Conservation (phyloP, 2,797 vertebrate genomes). For the Pseudochaenichthys georgianus region DNA sequence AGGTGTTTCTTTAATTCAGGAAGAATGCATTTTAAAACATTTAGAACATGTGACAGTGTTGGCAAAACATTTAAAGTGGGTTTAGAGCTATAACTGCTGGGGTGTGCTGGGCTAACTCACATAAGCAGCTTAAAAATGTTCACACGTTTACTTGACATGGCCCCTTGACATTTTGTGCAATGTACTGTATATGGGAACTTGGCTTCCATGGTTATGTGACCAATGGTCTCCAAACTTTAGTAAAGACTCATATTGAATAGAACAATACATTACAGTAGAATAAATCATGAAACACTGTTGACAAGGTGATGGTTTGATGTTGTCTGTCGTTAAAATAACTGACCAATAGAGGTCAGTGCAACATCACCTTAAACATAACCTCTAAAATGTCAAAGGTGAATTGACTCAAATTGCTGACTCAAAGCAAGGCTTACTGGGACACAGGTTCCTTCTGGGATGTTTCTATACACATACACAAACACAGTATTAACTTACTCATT, state of each 20-base stretch:
- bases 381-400: too few relatives aligned
- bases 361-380: neutral
- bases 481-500: neutral
- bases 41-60: neutral
- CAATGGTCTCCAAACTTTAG: neutral
- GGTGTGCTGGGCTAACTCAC: constrained; percentile 23
- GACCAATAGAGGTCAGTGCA: neutral
- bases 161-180: neutral
- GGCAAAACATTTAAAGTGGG: constrained; percentile 2
- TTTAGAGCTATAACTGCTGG: constrained; percentile 14
- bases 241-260: neutral
- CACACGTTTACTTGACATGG: constrained; percentile 8
- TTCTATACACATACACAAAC: too few relatives aligned
- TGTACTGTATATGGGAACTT: neutral
- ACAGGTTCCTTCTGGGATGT: too few relatives aligned
- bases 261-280: neutral
- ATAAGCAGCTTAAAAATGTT: constrained; percentile 34
- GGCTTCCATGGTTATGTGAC: neutral
- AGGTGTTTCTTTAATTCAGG: neutral
- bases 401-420: neutral
- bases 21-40: neutral
- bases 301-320: neutral
- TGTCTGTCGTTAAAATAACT: neutral
- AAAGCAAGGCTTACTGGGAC: neutral
- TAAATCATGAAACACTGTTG: neutral